Evolutionary conservation across 2,888 invertebrate species (phyloP).

Genomic region (Tetrapedia diversipes): DNA sequence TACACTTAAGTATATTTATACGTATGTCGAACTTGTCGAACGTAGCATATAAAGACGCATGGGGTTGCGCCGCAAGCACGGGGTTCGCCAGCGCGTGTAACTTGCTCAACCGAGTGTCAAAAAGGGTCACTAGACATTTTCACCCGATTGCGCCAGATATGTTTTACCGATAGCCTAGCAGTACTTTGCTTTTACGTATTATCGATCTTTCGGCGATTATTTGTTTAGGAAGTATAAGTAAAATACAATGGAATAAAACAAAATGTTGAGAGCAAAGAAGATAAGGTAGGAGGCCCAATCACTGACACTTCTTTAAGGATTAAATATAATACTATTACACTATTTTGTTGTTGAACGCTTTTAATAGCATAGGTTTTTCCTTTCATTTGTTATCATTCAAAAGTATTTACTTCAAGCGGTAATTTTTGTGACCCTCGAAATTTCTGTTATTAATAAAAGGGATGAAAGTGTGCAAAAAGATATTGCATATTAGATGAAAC

Average conservation of each 20-base stretch:
- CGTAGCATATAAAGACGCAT: slow-evolving; percentile 47
- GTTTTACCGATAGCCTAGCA: slow-evolving; percentile 69
- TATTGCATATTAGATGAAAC: too few species aligned
- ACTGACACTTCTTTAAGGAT: too few species aligned
- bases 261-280: too few species aligned
- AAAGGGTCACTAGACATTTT: slow-evolving; percentile 78
- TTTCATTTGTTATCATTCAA: too few species aligned
- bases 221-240: slow-evolving; percentile 61
- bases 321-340: too few species aligned
- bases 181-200: slow-evolving; percentile 57
- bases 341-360: too few species aligned
- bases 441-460: too few species aligned
- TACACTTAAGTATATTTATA: slow-evolving; percentile 57
- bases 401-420: too few species aligned
- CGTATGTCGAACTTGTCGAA: slow-evolving; percentile 31
- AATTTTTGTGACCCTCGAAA: too few species aligned
- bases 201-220: slow-evolving; percentile 67
- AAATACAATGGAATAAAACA: slow-evolving; percentile 16
- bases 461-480: too few species aligned
- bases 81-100: slow-evolving; percentile 68
- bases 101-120: slow-evolving; percentile 69
- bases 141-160: slow-evolving; percentile 79
- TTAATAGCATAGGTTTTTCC: too few species aligned
- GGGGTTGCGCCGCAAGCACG: slow-evolving; percentile 57
- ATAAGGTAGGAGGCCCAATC: too few species aligned